phyloP scores from a whole-genome alignment of 2,797 vertebrate genomes.

The Hyperoplus lanceolatus region DNA sequence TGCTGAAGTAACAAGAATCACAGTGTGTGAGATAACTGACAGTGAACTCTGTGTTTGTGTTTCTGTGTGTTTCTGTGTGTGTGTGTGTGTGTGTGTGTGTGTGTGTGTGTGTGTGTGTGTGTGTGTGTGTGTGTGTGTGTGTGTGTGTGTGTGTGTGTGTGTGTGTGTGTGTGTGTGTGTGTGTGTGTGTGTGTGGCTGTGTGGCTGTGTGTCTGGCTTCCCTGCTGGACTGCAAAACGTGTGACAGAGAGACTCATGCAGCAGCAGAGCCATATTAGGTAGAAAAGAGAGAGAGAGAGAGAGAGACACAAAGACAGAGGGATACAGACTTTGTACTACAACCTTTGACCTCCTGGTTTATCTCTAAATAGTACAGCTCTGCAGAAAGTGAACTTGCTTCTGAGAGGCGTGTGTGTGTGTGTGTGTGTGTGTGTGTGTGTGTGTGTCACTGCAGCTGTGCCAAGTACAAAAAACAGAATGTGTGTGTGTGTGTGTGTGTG shows the following conservation, averaged over 20 bases:
- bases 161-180: conserved; percentile 9
- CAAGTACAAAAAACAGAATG: conserved; percentile 38
- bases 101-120: conserved; percentile 34
- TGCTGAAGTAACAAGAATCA: conserved; percentile 38
- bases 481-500: conserved; percentile 35
- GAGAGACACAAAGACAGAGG: conserved; percentile 39
- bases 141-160: conserved; percentile 27
- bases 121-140: conserved; percentile 36
- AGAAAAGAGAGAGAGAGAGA: conserved; percentile 63
- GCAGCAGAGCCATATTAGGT: conserved; percentile 81
- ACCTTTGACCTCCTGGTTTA: conserved; percentile 70
- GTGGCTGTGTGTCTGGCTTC: conserved; percentile 35
- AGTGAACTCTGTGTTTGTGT: conserved; percentile 17
- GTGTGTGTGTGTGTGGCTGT: conserved; percentile 31
- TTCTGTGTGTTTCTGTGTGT: background rate
- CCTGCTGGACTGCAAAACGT: conserved; percentile 33
- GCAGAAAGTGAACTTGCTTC: conserved; percentile 65
- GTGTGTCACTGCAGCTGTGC: conserved; percentile 52
- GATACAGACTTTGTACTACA: conserved; percentile 59
- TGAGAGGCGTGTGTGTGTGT: conserved; percentile 24
- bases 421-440: conserved; percentile 21
- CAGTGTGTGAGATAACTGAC: conserved; percentile 50
- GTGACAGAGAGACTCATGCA: conserved; percentile 68
- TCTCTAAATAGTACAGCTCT: conserved; percentile 58
- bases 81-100: conserved; percentile 35